These are phyloP conservation scores for Nephila pilipes DNA, from an alignment of 1,140 invertebrate species.

Conservation along the genomic window DNA sequence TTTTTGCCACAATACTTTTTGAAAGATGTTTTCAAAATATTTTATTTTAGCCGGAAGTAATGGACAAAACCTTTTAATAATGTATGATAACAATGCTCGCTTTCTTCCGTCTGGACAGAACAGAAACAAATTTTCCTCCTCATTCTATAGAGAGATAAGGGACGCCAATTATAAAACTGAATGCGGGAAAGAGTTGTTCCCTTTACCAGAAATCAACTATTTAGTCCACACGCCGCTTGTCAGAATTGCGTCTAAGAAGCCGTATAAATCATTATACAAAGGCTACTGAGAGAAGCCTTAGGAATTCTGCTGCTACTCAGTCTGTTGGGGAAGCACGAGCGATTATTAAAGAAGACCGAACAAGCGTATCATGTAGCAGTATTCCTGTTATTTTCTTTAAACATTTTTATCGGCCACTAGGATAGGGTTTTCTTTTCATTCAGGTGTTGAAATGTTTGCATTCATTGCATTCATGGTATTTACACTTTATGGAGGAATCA, in stretches of 20 bases:
- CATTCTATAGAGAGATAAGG: neutral
- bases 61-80: too few relatives aligned
- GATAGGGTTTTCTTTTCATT: slow-evolving; percentile 17
- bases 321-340: slow-evolving; percentile 13
- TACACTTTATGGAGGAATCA: too few relatives aligned
- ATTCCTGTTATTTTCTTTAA: slow-evolving; percentile 31
- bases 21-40: too few relatives aligned
- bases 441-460: slow-evolving; percentile 54
- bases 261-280: slow-evolving; percentile 42
- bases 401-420: neutral
- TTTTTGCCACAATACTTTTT: too few relatives aligned
- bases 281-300: slow-evolving; percentile 40
- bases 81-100: too few relatives aligned
- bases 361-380: slow-evolving; percentile 57
- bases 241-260: slow-evolving; percentile 24
- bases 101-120: neutral
- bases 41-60: too few relatives aligned
- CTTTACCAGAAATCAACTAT: slow-evolving; percentile 7
- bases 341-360: slow-evolving; percentile 58
- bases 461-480: slow-evolving; percentile 16
- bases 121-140: too few relatives aligned
- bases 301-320: neutral
- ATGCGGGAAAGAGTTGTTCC: neutral
- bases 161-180: neutral
- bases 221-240: slow-evolving; percentile 25